Conservation (phyloP, 1,140 invertebrate species). For the Solenopsis fugax region DNA sequence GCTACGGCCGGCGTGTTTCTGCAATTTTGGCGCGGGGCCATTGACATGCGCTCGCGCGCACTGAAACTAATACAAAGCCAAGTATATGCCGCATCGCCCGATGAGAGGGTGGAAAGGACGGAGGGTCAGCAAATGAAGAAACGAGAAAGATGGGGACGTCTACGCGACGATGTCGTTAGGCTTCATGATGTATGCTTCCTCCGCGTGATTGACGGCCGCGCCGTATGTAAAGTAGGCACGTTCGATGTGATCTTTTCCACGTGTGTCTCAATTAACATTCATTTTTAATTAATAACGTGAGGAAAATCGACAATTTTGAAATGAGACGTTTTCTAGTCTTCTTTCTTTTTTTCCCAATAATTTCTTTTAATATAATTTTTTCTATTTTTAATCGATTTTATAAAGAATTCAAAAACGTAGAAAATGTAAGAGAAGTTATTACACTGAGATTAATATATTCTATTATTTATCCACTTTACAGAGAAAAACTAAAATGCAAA, state of each 20-base stretch:
- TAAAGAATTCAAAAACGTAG: neutral
- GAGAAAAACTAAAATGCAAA: neutral
- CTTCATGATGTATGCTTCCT: conserved; percentile 45
- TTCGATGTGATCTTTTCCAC: neutral
- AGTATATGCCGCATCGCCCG: conserved; percentile 21
- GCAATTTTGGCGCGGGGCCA: conserved; percentile 79
- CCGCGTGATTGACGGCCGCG: neutral
- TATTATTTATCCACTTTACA: neutral
- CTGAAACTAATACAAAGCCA: conserved; percentile 40
- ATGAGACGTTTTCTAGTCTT: neutral
- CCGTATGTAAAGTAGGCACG: conserved; percentile 28
- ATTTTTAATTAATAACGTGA: neutral
- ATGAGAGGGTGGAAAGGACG: neutral
- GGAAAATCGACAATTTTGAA: neutral
- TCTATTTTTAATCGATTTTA: neutral
- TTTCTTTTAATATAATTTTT: neutral
- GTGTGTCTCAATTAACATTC: conserved; percentile 31
- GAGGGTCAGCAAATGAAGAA: conserved; percentile 22
- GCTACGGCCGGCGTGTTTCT: conserved; percentile 74
- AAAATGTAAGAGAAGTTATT: neutral
- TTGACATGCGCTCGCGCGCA: conserved; percentile 70
- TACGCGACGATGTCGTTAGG: conserved; percentile 48
- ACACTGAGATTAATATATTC: neutral
- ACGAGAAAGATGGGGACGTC: conserved; percentile 27
- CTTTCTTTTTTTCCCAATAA: neutral